Conservation (phyloP, 2,113 vertebrate species). For the Xerus inauris region DNA sequence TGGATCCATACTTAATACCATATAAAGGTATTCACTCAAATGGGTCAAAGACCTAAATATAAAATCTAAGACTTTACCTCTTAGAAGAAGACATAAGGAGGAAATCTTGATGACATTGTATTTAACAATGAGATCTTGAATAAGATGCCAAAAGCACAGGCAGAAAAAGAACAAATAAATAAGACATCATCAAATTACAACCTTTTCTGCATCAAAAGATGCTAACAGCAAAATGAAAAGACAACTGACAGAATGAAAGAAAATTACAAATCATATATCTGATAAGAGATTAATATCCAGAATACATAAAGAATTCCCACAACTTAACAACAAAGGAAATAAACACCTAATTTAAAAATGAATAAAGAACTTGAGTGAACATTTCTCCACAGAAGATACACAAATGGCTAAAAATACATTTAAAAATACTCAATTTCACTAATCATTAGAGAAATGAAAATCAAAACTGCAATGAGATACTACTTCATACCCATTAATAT, state of each 20-base stretch:
- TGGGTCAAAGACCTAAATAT: background rate
- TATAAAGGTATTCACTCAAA: background rate
- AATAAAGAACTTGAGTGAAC: background rate
- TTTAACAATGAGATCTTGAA: background rate
- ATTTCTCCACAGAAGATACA: background rate
- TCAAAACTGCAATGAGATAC: background rate
- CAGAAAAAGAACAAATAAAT: background rate
- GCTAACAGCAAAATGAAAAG: slow-evolving; percentile 5
- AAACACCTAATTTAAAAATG: background rate
- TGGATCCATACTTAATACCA: background rate
- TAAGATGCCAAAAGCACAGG: background rate
- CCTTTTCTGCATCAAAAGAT: background rate
- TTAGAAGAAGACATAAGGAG: background rate
- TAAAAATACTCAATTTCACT: background rate
- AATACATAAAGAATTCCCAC: background rate
- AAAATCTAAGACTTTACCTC: background rate
- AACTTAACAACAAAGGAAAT: background rate
- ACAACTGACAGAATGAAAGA: background rate
- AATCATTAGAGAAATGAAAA: slow-evolving; percentile 20
- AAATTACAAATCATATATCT: background rate
- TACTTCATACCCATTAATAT: background rate
- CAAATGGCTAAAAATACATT: background rate
- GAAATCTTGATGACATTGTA: background rate
- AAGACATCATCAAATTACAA: background rate
- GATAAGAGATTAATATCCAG: background rate